Evolutionary conservation across 2,797 vertebrate species (phyloP), one percentile per base, ranked within the genome.

Genomic region (Hydrolagus colliei): DNA sequence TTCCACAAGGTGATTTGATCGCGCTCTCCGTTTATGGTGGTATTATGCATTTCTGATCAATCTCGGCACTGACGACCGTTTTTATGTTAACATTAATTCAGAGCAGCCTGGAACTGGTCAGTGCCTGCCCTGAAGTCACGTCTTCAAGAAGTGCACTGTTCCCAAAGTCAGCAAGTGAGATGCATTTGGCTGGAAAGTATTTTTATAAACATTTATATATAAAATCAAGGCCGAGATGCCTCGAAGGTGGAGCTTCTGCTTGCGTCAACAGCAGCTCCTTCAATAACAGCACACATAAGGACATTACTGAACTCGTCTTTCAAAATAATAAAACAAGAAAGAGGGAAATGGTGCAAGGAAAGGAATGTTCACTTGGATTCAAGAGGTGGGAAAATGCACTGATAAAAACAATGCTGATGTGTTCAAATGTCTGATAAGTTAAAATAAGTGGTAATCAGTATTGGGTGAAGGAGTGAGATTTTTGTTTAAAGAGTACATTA

Each of bases 111-210:
- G 71, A 77, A 41, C 52, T 84, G 32, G 10, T 32, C 41, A 14
- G 27, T 20, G 27, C 6, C 16, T 41, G 71, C 16, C 79, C 71
- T 52, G 67, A 82, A 67, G 71, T 35, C 35, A 11, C 41, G 18
- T 35, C 65, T 35, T 84, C 79, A 71, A 82, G 14, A 68, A 82
- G 68, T 84, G 68, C 79, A 41, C 20, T 68, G 35, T 41, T 68
- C 27, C 65, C 71, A 52, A 84, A 84, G 4, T 71, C 32, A 84
- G 71, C 22, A 65, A 65, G 6, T 41, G 18, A 65, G 71, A 84
- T 84, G 41, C 79, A 71, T 84, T 84, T 84, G 79, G 65, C 67
- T 41, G 41, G 32, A 84, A 84, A 84, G 79, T 18, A 11, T 35
- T 84, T 84, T 63, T 41, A 16, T 20, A 61, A 77, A 52, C 41